Conservation (phyloP, 2,797 vertebrate genomes). For the Typhlichthys eigenmanni region DNA sequence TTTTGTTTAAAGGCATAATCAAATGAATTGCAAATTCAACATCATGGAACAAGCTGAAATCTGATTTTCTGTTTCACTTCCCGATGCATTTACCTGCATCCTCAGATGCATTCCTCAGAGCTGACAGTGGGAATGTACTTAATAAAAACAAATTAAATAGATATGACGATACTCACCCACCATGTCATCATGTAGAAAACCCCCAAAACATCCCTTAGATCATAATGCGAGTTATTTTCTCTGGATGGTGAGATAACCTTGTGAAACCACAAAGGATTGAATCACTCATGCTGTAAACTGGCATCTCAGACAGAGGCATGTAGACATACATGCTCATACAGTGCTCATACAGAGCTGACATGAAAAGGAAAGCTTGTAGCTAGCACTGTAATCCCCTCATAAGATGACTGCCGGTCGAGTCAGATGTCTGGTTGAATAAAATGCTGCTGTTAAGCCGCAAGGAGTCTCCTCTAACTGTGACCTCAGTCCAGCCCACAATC, state of each 20-base stretch:
- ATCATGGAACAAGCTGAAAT: too few species aligned
- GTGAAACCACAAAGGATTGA: too few species aligned
- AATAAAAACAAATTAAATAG: too few species aligned
- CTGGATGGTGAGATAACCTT: neutral
- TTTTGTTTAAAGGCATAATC: too few species aligned
- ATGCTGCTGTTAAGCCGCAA: constrained; percentile 45
- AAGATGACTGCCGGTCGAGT: constrained; percentile 48
- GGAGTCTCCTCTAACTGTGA: constrained; percentile 45
- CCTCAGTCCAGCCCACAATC: constrained; percentile 43
- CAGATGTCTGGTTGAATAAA: constrained; percentile 56
- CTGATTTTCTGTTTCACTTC: too few species aligned
- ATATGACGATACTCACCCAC: neutral
- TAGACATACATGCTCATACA: constrained; percentile 10
- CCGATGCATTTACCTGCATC: neutral
- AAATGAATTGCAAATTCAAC: too few species aligned
- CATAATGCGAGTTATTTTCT: neutral
- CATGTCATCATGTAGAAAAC: neutral
- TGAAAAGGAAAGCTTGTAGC: constrained; percentile 41
- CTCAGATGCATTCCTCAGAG: neutral
- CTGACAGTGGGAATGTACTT: neutral
- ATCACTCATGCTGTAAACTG: neutral
- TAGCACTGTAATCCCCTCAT: constrained; percentile 47
- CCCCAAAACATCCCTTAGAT: neutral
- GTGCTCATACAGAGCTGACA: constrained; percentile 18
- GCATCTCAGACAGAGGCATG: neutral